Percentiles rank a stretch among this genome's conserved stretches.
Conservation (phyloP, 2,797 vertebrate species). For the Trematomus bernacchii region DNA sequence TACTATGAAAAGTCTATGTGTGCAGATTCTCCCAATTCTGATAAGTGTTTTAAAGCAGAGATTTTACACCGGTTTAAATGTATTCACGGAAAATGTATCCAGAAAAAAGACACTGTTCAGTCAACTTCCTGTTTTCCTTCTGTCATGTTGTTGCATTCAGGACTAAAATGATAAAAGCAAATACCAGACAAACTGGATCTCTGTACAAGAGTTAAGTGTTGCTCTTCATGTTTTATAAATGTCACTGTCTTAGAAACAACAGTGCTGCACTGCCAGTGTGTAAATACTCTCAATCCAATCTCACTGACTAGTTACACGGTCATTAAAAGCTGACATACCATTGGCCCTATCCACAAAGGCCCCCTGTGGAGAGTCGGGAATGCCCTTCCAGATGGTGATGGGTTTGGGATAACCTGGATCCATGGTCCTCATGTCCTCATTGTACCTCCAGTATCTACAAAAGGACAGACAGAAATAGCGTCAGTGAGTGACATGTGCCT, state of each 20-base stretch:
- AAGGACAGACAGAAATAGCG: conserved; percentile 27
- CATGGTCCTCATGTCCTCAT: conserved; percentile 97
- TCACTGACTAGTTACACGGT: conserved; percentile 1
- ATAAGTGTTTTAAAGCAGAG: background rate
- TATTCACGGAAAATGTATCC: background rate
- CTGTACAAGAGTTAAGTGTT: background rate
- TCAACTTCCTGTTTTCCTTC: conserved; percentile 5
- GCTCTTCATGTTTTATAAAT: background rate
- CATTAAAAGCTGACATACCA: conserved; percentile 80
- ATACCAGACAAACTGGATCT: background rate
- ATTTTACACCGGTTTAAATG: background rate
- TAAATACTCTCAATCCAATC: background rate
- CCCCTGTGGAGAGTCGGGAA: conserved; percentile 97
- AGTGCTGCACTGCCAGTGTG: background rate
- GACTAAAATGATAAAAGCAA: background rate
- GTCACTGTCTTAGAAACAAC: background rate
- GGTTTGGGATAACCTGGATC: conserved; percentile 98
- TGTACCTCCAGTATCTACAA: conserved; percentile 96
- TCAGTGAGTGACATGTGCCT: background rate
- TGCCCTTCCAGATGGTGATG: conserved; percentile 97
- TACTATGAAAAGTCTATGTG: background rate
- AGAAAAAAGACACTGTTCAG: background rate
- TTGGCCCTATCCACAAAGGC: conserved; percentile 98
- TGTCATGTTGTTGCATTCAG: background rate
- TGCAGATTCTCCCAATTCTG: background rate